Base-by-base conservation (phyloP, 2,113 vertebrate species). In the Podarcis muralis region DNA sequence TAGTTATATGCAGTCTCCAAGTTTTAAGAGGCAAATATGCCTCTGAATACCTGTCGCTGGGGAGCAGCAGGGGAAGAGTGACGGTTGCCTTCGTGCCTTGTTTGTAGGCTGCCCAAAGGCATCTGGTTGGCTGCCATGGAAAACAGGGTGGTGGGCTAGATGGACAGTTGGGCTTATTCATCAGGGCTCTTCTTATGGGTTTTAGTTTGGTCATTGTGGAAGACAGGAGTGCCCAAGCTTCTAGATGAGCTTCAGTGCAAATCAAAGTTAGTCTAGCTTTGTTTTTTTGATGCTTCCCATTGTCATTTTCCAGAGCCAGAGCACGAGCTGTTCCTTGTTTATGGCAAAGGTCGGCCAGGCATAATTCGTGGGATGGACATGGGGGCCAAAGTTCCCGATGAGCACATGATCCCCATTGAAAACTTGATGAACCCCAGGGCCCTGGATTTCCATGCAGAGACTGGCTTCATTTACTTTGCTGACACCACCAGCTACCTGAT, bases 391-490 rank as follows among this genome's bases (percentile, higher is more conserved):
- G 98, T 99, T 59, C 98, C 98, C 0, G 99, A 99, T 0, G 99
- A 99, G 92, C 99, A 99, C 96, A 99, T 99, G 98, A 99, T 99
- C 90, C 99, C 99, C 92, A 99, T 99, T 0, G 99, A 99, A 96
- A 99, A 99, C 97, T 97, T 99, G 66, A 98, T 99, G 98, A 99
- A 99, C 91, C 99, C 99, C 7, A 95, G 99, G 13, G 99, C 99
- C 0, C 93, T 99, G 96, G 99, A 99, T 94, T 99, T 99, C 96
- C 98, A 99, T 0, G 98, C 98, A 0, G 98, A 98, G 92, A 98
- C 97, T 0, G 98, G 98, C 89, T 99, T 98, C 95, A 99, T 99
- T 96, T 99, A 99, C 96, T 99, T 99, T 0, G 98, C 98, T 0
- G 99, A 99, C 93, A 98, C 99, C 94, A 99, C 98, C 93, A 99